Conservation (phyloP, 2,888 invertebrate species). For the Nomada ferruginata region DNA sequence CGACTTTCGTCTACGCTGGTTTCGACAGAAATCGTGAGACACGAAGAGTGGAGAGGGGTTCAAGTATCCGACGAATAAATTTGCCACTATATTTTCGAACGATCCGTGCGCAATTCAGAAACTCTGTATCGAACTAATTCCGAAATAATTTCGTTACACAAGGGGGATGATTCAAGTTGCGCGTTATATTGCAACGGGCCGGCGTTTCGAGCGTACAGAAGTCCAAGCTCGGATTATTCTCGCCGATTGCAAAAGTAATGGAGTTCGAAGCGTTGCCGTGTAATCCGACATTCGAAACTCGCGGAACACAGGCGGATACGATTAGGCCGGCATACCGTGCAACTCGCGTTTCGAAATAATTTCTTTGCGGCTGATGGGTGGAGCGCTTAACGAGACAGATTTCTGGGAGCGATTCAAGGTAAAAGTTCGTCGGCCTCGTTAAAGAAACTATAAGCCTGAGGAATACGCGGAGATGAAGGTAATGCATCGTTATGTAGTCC, state of each 20-base stretch:
- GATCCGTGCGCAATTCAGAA: no score
- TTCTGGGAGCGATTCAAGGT: conserved; percentile 3
- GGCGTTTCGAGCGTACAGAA: neutral
- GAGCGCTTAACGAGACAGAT: neutral
- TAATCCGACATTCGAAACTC: neutral
- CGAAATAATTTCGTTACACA: neutral
- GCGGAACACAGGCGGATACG: neutral
- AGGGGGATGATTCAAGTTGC: neutral
- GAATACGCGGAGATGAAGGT: neutral
- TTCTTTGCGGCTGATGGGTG: neutral
- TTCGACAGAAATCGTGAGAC: neutral
- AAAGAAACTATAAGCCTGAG: neutral
- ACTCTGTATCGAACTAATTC: neutral
- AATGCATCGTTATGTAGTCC: neutral
- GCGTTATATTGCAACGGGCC: neutral
- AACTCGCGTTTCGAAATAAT: neutral
- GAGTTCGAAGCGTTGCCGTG: neutral
- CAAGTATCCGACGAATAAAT: no score
- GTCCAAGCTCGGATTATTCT: neutral
- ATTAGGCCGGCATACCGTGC: neutral
- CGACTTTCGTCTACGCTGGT: neutral
- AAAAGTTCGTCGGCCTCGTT: conserved; percentile 2
- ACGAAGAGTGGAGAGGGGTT: neutral
- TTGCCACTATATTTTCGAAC: no score
- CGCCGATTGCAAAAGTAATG: neutral